Conservation (phyloP, 1,140 invertebrate species). For the Drosophila simulans region DNA sequence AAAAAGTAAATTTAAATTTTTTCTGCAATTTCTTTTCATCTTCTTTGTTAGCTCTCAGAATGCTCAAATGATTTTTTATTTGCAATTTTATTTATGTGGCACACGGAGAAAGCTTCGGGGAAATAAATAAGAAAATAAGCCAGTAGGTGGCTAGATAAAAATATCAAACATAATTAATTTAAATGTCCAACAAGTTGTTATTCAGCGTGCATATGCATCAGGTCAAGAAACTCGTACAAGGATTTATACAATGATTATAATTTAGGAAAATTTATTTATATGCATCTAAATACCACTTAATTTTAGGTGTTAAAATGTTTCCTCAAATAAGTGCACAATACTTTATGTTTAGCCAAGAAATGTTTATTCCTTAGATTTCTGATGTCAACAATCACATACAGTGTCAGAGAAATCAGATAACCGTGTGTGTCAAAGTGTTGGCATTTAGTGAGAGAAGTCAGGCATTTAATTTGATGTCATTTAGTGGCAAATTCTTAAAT, state of each 20-base stretch:
- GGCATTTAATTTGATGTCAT: slow-evolving; percentile 78
- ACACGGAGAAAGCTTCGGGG: slow-evolving; percentile 26
- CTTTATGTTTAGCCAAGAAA: too few relatives aligned
- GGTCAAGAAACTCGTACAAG: slow-evolving; percentile 21
- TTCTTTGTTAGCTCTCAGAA: slow-evolving; percentile 30
- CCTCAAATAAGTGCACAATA: too few relatives aligned
- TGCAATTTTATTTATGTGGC: slow-evolving; percentile 49
- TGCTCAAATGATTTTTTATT: slow-evolving; percentile 19
- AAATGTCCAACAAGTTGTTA: slow-evolving; percentile 24
- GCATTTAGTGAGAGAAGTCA: slow-evolving; percentile 52
- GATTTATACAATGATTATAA: background rate
- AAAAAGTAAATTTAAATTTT: slow-evolving; percentile 53
- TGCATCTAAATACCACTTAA: background rate
- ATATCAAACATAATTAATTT: slow-evolving; percentile 49
- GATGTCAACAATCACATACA: slow-evolving; percentile 14
- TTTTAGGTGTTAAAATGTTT: too few relatives aligned
- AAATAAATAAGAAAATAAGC: slow-evolving; percentile 37
- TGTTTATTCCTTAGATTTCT: background rate
- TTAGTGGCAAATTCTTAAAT: slow-evolving; percentile 63
- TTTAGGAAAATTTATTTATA: background rate
- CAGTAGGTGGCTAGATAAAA: slow-evolving; percentile 29
- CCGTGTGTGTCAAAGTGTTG: slow-evolving; percentile 5
- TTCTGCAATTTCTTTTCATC: slow-evolving; percentile 38
- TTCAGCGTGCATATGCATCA: slow-evolving; percentile 10
- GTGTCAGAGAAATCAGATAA: slow-evolving; percentile 35